Evolutionary conservation across 2,888 invertebrate species (phyloP).

Genomic region (Aporophyla lueneburgensis): DNA sequence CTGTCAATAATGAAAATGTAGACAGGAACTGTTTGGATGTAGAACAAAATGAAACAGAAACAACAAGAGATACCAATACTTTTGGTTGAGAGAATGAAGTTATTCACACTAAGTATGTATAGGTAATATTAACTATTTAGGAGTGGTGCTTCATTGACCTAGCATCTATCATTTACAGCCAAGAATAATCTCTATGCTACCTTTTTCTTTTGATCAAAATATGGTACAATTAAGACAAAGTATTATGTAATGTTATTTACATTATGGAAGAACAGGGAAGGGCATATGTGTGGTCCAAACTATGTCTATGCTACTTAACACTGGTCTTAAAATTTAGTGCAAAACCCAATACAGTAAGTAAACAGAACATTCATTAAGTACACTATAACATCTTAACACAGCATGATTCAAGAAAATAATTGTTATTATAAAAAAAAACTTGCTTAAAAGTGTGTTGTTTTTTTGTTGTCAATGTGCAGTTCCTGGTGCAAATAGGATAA

Average conservation of each 20-base stretch:
- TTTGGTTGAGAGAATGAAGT: not conserved
- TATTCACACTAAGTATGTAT: constrained; percentile 4
- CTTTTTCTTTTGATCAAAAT: constrained; percentile 3
- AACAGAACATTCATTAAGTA: constrained; percentile 75
- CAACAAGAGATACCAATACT: constrained; percentile 5
- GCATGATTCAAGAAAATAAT: constrained; percentile 44
- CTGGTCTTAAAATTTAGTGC: constrained; percentile 73
- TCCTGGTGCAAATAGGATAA: constrained; percentile 61
- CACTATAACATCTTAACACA: constrained; percentile 62
- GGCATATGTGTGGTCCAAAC: constrained; percentile 65
- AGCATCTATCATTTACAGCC: constrained; percentile 7
- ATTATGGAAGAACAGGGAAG: constrained; percentile 65
- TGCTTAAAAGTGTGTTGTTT: constrained; percentile 21
- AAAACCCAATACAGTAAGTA: constrained; percentile 66
- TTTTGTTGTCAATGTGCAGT: constrained; percentile 55
- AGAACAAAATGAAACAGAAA: constrained; percentile 16
- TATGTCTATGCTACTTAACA: constrained; percentile 68
- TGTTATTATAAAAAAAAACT: constrained; percentile 39
- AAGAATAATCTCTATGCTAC: not conserved
- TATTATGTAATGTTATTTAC: constrained; percentile 35
- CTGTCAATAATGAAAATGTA: constrained; percentile 7
- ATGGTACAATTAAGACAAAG: not conserved
- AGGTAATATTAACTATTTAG: not conserved
- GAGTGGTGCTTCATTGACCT: not conserved
- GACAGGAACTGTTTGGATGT: constrained; percentile 25